Percentiles rank a stretch among this genome's conserved stretches.
These are phyloP conservation scores for Hippocampus zosterae DNA, from an alignment of 2,113 vertebrate species.

Conservation along the genomic window DNA sequence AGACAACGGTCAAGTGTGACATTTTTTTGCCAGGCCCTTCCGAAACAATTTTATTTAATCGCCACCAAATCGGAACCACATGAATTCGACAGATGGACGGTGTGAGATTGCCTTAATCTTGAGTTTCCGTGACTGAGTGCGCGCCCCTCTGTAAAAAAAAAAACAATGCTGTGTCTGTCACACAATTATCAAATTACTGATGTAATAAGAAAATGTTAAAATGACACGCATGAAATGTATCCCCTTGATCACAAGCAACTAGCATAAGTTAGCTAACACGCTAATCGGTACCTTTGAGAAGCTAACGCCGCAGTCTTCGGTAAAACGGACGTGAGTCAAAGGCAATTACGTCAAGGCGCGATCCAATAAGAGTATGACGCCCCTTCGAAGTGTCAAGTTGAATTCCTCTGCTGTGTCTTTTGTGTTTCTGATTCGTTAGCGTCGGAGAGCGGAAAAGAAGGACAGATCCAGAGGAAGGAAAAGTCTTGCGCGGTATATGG, in stretches of 20 bases:
- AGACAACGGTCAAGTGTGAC: not conserved
- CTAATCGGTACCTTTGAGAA: not conserved
- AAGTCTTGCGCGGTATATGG: not conserved
- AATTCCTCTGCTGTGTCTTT: constrained; percentile 2
- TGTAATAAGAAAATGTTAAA: not conserved
- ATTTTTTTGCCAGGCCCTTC: not conserved
- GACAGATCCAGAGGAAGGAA: constrained; percentile 3
- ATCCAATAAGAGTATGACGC: not conserved
- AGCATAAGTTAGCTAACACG: not conserved
- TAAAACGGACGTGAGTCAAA: not conserved
- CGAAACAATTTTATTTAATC: not conserved
- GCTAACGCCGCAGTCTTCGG: not conserved
- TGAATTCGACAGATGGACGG: too few relatives aligned
- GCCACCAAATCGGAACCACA: too few relatives aligned
- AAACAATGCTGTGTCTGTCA: too few relatives aligned
- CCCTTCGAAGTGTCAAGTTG: not conserved
- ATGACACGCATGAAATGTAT: not conserved
- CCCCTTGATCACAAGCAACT: not conserved
- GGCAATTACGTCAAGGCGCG: not conserved
- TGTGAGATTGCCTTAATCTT: not conserved
- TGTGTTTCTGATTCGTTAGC: constrained; percentile 19
- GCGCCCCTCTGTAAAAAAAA: too few relatives aligned
- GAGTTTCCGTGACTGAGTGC: not conserved
- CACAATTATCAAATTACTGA: too few relatives aligned
- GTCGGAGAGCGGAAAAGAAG: constrained; percentile 15